phyloP scores from a whole-genome alignment of 2,888 invertebrate genomes.

The Aphelenchoides bicaudatus region DNA sequence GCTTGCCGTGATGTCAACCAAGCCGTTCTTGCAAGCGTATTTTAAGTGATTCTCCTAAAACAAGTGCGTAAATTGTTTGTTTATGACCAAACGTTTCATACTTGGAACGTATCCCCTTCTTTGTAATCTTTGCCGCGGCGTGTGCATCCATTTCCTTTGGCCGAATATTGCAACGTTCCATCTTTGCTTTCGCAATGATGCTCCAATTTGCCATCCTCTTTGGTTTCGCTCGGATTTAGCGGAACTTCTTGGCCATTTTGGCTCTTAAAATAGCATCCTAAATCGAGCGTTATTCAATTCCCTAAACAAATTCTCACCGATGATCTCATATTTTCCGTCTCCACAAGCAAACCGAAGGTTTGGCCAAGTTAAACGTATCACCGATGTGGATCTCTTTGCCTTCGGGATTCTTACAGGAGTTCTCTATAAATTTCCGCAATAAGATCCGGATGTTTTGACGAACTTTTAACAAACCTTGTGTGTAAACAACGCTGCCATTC shows the following conservation, averaged over 20 bases:
- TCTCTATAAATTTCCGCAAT: slow-evolving; percentile 14
- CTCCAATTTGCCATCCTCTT: slow-evolving; percentile 19
- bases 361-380: slow-evolving; percentile 34
- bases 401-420: slow-evolving; percentile 17
- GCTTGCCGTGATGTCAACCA: slow-evolving; percentile 31
- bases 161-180: slow-evolving; percentile 23
- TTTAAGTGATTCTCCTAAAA: slow-evolving; percentile 38
- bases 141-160: slow-evolving; percentile 22
- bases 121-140: slow-evolving; percentile 25
- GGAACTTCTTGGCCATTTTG: slow-evolving; percentile 2
- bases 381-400: slow-evolving; percentile 39
- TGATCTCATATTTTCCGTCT: slow-evolving; percentile 8
- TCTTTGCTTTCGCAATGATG: slow-evolving; percentile 28
- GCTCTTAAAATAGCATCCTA: slow-evolving; percentile 14
- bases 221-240: slow-evolving; percentile 23
- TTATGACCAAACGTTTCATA: slow-evolving; percentile 15
- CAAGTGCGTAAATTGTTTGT: slow-evolving; percentile 39
- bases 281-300: not conserved
- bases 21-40: slow-evolving; percentile 35
- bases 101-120: not conserved
- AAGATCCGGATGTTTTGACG: not conserved
- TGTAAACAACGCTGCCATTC: slow-evolving; percentile 39
- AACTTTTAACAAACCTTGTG: slow-evolving; percentile 34
- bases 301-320: slow-evolving; percentile 1
- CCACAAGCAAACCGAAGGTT: slow-evolving; percentile 21